phyloP scores from a whole-genome alignment of 2,888 invertebrate genomes.

The Biston stratarius region DNA sequence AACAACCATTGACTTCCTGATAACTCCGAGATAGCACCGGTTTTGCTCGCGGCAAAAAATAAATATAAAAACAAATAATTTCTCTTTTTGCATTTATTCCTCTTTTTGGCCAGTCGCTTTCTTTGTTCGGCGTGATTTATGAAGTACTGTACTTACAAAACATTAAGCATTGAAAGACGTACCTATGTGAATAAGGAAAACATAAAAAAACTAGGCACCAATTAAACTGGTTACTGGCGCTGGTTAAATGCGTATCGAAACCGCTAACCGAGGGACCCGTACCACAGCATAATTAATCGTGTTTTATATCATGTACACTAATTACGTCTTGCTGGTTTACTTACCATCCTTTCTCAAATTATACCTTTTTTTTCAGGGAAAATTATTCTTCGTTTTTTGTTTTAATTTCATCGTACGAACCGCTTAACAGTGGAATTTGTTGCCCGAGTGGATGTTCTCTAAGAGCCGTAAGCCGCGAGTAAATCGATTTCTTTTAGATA shows the following conservation, averaged over 20 bases:
- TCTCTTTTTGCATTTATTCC: conserved; percentile 55
- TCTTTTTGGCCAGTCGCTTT: conserved; percentile 39
- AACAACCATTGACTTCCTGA: conserved; percentile 61
- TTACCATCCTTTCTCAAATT: too few species aligned
- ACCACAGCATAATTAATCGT: too few species aligned
- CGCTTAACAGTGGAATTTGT: too few species aligned
- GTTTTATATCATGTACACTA: too few species aligned
- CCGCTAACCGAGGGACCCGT: too few species aligned
- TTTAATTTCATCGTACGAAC: too few species aligned
- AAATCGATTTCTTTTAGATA: too few species aligned
- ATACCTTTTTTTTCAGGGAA: too few species aligned
- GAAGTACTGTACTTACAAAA: conserved; percentile 69
- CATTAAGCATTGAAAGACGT: conserved; percentile 61
- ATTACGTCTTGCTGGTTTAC: too few species aligned
- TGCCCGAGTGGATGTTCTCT: too few species aligned
- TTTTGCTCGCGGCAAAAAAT: conserved; percentile 52
- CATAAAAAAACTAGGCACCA: not conserved
- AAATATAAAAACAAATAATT: conserved; percentile 54
- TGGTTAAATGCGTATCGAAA: not conserved
- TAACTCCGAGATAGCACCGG: conserved; percentile 56
- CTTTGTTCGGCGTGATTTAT: conserved; percentile 66
- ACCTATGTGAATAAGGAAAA: conserved; percentile 50
- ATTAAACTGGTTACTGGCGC: not conserved
- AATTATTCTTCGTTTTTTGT: too few species aligned
- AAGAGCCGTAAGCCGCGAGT: too few species aligned